Conservation (phyloP, 2,113 vertebrate genomes). For the Clarias magur region DNA sequence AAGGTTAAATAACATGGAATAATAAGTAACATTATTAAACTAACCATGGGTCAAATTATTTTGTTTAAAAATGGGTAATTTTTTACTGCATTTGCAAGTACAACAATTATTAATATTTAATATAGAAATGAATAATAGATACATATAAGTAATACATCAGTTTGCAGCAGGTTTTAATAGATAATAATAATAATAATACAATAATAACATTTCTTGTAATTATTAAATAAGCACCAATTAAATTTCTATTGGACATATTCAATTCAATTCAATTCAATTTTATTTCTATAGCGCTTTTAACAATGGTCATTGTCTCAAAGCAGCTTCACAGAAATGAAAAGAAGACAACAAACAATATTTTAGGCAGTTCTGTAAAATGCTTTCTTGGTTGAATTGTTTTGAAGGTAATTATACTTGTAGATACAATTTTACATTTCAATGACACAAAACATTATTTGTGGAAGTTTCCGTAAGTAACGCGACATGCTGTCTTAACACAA, state of each 20-base stretch:
- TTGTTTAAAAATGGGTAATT: background rate
- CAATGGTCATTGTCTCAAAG: too few relatives aligned
- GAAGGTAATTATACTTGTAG: too few relatives aligned
- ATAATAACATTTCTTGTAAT: background rate
- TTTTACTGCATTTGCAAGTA: background rate
- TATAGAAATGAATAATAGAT: background rate
- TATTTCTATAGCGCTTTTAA: too few relatives aligned
- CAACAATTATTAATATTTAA: background rate
- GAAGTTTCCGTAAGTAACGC: background rate
- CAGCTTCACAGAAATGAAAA: too few relatives aligned
- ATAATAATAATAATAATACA: background rate
- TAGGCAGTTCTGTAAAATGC: background rate
- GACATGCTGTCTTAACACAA: background rate
- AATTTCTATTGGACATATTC: background rate
- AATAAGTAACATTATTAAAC: background rate
- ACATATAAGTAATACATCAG: background rate
- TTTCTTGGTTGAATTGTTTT: background rate
- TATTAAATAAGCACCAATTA: background rate
- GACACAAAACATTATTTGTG: constrained; percentile 11
- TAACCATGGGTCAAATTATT: background rate
- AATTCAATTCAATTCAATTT: too few relatives aligned
- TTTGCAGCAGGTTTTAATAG: background rate
- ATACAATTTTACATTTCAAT: too few relatives aligned
- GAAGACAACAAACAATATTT: too few relatives aligned
- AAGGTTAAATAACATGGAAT: background rate